phyloP scores from a whole-genome alignment of 1,140 invertebrate species.

The Drosophila murphyi region DNA sequence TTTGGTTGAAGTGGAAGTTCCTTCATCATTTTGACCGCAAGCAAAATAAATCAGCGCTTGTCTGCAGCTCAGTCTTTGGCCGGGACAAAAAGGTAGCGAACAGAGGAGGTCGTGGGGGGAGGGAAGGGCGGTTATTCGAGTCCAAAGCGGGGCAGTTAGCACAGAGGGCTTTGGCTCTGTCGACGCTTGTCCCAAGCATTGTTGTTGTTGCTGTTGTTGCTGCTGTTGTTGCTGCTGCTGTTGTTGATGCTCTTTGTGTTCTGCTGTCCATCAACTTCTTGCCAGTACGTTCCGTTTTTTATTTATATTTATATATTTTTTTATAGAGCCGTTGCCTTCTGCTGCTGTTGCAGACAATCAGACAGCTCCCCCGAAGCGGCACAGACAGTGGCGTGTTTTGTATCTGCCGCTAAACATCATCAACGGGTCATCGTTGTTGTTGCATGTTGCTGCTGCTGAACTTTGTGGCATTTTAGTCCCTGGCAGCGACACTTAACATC shows the following conservation, averaged over 20 bases:
- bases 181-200: conserved; percentile 36
- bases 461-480: conserved; percentile 74
- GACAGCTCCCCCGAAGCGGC: conserved; percentile 37
- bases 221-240: conserved; percentile 1
- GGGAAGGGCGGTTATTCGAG: conserved; percentile 1
- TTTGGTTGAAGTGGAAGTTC: conserved; percentile 46
- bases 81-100: conserved; percentile 6
- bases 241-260: conserved; percentile 37
- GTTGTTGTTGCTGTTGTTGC: conserved; percentile 27
- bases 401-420: conserved; percentile 62
- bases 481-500: conserved; percentile 78
- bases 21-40: conserved; percentile 74
- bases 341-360: conserved; percentile 2
- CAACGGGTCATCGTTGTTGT: conserved; percentile 64
- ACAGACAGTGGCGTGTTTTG: conserved; percentile 62
- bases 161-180: conserved; percentile 44
- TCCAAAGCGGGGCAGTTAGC: too few relatives aligned
- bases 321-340: conserved; percentile 35
- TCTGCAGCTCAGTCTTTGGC: conserved; percentile 50
- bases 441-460: conserved; percentile 25
- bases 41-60: conserved; percentile 81
- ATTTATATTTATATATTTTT: conserved; percentile 28
- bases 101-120: neutral
- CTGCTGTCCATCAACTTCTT: conserved; percentile 59
- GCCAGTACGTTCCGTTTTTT: conserved; percentile 42